Evolutionary conservation across 2,888 invertebrate species (phyloP).

Genomic region (Eupithecia inturbata): DNA sequence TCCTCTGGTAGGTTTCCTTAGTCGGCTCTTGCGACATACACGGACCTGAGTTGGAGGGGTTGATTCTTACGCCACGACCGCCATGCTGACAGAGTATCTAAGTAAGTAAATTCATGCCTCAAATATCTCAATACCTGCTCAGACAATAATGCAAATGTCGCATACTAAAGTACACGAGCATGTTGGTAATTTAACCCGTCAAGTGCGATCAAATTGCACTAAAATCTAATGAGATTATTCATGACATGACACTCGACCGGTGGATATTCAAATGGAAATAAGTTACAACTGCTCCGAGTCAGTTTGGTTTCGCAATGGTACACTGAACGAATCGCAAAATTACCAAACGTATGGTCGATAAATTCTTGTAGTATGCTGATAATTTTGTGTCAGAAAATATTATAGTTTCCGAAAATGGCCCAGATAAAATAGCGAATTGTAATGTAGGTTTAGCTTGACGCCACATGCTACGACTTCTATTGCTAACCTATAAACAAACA

Average conservation of each 20-base stretch:
- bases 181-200: conserved; percentile 27
- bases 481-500: not conserved
- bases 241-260: conserved; percentile 48
- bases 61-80: too few relatives aligned
- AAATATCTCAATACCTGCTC: not conserved
- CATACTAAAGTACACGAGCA: conserved; percentile 25
- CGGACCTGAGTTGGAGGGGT: too few relatives aligned
- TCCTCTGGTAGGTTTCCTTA: too few relatives aligned
- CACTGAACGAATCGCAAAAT: conserved; percentile 7
- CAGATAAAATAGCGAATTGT: not conserved
- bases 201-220: conserved; percentile 35
- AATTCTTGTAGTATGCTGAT: not conserved
- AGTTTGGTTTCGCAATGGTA: conserved; percentile 18
- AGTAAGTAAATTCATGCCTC: not conserved
- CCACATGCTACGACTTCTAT: too few relatives aligned
- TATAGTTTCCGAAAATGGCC: not conserved
- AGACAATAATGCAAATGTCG: conserved; percentile 22
- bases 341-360: conserved; percentile 2
- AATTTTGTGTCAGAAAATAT: not conserved
- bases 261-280: conserved; percentile 22
- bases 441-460: not conserved
- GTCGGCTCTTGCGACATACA: too few relatives aligned
- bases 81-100: not conserved
- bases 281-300: conserved; percentile 2
- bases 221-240: conserved; percentile 46